Conservation (phyloP, 1,140 invertebrate species). For the Gerris buenoi region DNA sequence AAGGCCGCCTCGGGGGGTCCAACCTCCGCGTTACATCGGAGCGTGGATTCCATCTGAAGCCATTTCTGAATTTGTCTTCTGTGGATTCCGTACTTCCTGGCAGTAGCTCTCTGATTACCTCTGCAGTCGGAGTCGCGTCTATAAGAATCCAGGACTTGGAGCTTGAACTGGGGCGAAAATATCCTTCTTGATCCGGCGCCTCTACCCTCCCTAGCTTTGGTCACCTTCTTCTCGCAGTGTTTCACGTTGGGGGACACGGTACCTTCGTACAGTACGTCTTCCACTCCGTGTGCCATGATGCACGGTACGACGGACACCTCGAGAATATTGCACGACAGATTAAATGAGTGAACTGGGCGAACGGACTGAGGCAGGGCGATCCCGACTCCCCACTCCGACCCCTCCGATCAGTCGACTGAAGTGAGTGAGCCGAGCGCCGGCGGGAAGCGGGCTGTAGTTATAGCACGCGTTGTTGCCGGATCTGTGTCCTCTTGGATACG, state of each 20-base stretch:
- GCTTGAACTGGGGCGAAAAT: slow-evolving; percentile 64
- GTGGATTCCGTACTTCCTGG: slow-evolving; percentile 72
- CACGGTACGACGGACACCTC: slow-evolving; percentile 10
- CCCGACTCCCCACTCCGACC: slow-evolving; percentile 24
- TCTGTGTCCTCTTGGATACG: slow-evolving; percentile 11
- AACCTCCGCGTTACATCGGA: slow-evolving; percentile 36
- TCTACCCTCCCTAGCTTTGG: slow-evolving; percentile 31
- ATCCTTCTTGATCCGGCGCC: slow-evolving; percentile 60
- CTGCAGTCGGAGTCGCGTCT: slow-evolving; percentile 64
- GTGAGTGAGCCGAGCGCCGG: slow-evolving; percentile 9
- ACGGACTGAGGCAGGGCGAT: slow-evolving; percentile 30
- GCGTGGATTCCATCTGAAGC: slow-evolving; percentile 61
- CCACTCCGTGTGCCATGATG: slow-evolving; percentile 41
- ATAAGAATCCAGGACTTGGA: slow-evolving; percentile 71
- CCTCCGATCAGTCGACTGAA: slow-evolving; percentile 31
- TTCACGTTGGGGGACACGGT: slow-evolving; percentile 28
- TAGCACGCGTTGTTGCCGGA: slow-evolving; percentile 27
- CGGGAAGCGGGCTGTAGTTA: slow-evolving; percentile 14
- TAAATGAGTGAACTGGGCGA: slow-evolving; percentile 18
- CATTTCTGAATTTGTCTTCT: slow-evolving; percentile 75
- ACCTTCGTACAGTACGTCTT: slow-evolving; percentile 36
- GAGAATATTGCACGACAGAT: slow-evolving; percentile 19
- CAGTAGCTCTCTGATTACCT: slow-evolving; percentile 69
- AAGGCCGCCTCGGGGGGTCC: slow-evolving; percentile 30
- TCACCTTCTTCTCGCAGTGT: slow-evolving; percentile 33